These are phyloP conservation scores for Brachionichthys hirsutus DNA, from an alignment of 2,113 vertebrate species.

Conservation along the genomic window DNA sequence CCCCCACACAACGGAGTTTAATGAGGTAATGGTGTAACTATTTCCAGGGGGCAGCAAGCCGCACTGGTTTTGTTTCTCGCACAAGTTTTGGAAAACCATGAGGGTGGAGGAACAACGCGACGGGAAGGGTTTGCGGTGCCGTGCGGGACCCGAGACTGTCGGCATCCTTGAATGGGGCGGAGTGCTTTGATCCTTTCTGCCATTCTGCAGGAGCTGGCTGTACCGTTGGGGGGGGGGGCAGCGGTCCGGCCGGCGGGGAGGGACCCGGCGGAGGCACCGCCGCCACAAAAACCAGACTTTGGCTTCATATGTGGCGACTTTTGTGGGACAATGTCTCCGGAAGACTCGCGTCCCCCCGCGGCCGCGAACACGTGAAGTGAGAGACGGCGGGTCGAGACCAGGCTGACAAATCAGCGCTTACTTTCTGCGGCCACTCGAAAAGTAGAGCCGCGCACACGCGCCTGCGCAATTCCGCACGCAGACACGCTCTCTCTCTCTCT, in stretches of 20 bases:
- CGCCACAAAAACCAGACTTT: background rate
- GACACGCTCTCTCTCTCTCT: no score
- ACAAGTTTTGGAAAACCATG: conserved; percentile 46
- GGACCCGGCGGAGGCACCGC: conserved; percentile 44
- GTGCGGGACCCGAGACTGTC: conserved; percentile 7
- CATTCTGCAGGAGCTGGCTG: conserved; percentile 8
- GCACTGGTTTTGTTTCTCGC: conserved; percentile 2
- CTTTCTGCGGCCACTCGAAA: conserved; percentile 10
- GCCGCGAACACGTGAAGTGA: background rate
- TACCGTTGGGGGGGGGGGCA: conserved; percentile 21
- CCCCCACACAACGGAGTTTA: background rate
- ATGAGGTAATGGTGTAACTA: background rate
- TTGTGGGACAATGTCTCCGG: conserved; percentile 18
- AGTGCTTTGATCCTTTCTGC: conserved; percentile 9
- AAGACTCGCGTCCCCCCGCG: conserved; percentile 7
- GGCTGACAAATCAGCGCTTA: conserved; percentile 23
- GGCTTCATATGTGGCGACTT: background rate
- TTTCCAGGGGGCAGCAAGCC: no score
- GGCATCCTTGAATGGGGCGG: conserved; percentile 21
- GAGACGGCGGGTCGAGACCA: background rate
- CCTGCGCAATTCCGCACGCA: conserved; percentile 16
- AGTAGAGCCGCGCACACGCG: conserved; percentile 1
- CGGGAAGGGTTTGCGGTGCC: conserved; percentile 12
- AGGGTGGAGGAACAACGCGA: conserved; percentile 27
- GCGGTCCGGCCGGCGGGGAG: conserved; percentile 49